Base-by-base conservation (phyloP, 2,888 invertebrate species). In the Drosophila falleni region DNA sequence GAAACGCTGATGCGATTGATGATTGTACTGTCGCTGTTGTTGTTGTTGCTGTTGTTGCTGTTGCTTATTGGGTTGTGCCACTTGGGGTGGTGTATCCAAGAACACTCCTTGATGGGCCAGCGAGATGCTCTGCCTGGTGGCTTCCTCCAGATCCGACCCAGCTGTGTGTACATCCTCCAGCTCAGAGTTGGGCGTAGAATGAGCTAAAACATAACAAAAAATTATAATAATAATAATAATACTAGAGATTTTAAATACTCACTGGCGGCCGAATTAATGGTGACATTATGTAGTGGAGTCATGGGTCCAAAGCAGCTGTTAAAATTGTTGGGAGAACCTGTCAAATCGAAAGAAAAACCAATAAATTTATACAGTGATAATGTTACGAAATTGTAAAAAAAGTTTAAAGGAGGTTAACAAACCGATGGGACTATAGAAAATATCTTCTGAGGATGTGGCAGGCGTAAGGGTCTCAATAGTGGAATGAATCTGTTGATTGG, bases 341-440 rank as follows among this genome's bases (percentile, higher is more conserved):
- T 11, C 1, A 10, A 49, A 51, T 1, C n/a, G n/a, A 0, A 29
- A 2, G n/a, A 41, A 13, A 41, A 44, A 11, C 11, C 13, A 35
- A 3, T 1, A 16, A 8, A 31, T 8, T 9, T 26, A 35, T 9
- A n/a, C n/a, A 16, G 1, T n/a, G 10, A 3, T 11, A 10, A 13
- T 16, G 8, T 5, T 6, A 0, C 10, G 5, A 10, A 11, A n/a
- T 31, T n/a, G 5, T n/a, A n/a, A 0, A n/a, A 19, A 10, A 9
- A 16, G n/a, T 2, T 9, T n/a, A 29, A 39, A 37, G 35, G n/a
- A 53, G 11, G 9, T 31, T n/a, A 71, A 91, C 92, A 76, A 89
- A 92, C 92, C 92, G 74, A 91, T 89, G 74, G 92, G 91, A 88
- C 92, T 92, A 82, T 90, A 91, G 80, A 89, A 92, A 39, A 91